Conservation (phyloP, 2,797 vertebrate species). For the Aeoliscus strigatus region DNA sequence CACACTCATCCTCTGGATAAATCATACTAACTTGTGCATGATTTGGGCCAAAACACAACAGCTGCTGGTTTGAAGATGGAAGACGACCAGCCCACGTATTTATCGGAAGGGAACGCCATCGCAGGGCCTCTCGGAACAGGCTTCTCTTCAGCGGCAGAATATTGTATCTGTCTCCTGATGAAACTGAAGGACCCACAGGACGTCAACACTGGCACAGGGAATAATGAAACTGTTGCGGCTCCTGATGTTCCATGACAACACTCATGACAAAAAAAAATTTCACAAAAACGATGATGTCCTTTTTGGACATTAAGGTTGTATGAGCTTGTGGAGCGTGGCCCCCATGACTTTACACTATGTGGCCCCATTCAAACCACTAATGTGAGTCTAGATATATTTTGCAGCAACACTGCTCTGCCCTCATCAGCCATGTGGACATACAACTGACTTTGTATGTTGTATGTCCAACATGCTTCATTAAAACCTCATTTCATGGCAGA, state of each 20-base stretch:
- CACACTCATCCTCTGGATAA: conserved; percentile 35
- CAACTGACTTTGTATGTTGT: conserved; percentile 17
- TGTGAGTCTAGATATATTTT: conserved; percentile 36
- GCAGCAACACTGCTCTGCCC: too few species aligned
- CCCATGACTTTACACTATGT: conserved; percentile 32
- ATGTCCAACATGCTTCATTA: conserved; percentile 33
- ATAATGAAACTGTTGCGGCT: conserved; percentile 14
- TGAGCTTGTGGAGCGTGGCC: conserved; percentile 28
- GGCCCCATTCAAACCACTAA: conserved; percentile 31
- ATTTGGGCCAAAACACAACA: conserved; percentile 65
- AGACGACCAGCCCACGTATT: conserved; percentile 71
- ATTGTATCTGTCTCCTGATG: too few species aligned
- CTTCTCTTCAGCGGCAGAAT: conserved; percentile 55
- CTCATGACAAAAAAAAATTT: conserved; percentile 21
- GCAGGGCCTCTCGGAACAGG: conserved; percentile 51
- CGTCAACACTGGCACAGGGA: conserved; percentile 35
- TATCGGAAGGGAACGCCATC: conserved; percentile 56
- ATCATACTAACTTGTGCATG: conserved; percentile 56
- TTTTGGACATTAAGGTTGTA: conserved; percentile 35
- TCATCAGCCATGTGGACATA: too few species aligned
- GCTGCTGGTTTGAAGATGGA: conserved; percentile 69
- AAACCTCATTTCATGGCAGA: too few species aligned
- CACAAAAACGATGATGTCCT: conserved; percentile 13
- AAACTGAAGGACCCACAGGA: conserved; percentile 42
- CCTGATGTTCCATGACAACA: conserved; percentile 23